A percentile compares a stretch with the other conserved stretches of the same genome.
Conservation (phyloP, 2,888 invertebrate species). For the Leptinotarsa peninsularis region DNA sequence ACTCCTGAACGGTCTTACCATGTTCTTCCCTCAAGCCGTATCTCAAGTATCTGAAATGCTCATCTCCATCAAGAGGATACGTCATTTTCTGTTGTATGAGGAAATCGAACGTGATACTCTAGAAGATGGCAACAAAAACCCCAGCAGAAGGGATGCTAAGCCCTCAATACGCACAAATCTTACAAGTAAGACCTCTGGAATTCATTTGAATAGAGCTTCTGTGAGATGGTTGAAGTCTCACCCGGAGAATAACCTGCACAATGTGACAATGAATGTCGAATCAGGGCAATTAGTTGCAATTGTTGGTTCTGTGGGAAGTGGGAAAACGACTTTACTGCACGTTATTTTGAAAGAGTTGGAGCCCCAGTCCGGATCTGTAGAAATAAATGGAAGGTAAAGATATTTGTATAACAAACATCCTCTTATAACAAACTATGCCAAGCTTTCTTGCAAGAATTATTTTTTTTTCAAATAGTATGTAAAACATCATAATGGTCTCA, state of each 20-base stretch:
- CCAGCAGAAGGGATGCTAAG: not conserved
- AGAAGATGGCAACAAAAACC: not conserved
- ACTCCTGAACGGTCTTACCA: slow-evolving; percentile 74
- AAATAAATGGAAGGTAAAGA: slow-evolving; percentile 71
- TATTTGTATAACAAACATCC: too few species aligned
- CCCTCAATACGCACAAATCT: not conserved
- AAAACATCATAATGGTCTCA: too few species aligned
- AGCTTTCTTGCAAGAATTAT: too few species aligned
- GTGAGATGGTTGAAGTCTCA: slow-evolving; percentile 73
- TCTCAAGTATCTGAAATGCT: slow-evolving; percentile 76
- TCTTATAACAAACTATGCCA: too few species aligned
- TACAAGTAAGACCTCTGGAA: slow-evolving; percentile 25
- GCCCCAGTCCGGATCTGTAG: slow-evolving; percentile 72
- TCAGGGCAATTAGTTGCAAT: slow-evolving; percentile 71
- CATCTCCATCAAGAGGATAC: slow-evolving; percentile 63
- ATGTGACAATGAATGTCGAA: slow-evolving; percentile 74
- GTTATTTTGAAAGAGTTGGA: slow-evolving; percentile 78
- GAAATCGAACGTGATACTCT: not conserved
- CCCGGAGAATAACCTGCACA: slow-evolving; percentile 67
- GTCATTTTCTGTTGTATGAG: slow-evolving; percentile 67
- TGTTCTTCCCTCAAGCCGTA: slow-evolving; percentile 73
- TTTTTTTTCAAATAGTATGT: too few species aligned
- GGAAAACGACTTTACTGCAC: slow-evolving; percentile 71
- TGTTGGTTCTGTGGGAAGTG: slow-evolving; percentile 75
- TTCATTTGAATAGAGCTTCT: slow-evolving; percentile 65